phyloP scores from a whole-genome alignment of 2,113 vertebrate genomes.

The Rhabdomys dilectus region DNA sequence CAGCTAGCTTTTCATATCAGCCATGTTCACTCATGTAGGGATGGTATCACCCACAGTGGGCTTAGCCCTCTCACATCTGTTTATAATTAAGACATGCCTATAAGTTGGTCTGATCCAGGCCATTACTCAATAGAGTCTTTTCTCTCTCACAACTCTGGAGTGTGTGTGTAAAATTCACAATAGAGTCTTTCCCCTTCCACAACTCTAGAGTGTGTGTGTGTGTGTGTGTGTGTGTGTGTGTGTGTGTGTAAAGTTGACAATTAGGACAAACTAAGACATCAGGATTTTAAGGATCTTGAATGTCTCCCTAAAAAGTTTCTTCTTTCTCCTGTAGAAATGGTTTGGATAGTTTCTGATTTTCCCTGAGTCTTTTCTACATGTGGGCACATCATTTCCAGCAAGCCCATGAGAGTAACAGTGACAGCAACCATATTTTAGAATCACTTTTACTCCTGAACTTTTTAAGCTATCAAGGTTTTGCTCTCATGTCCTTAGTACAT shows the following conservation, averaged over 20 bases:
- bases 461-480: conserved; percentile 1
- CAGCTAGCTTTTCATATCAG: background rate
- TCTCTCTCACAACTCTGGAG: background rate
- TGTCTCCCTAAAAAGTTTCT: background rate
- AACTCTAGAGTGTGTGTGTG: background rate
- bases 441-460: background rate
- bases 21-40: no score
- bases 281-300: background rate
- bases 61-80: background rate
- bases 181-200: background rate
- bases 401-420: background rate
- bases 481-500: background rate
- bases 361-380: background rate
- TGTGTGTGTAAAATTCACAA: background rate
- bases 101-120: background rate
- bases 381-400: background rate
- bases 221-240: background rate
- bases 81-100: no score
- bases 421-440: background rate
- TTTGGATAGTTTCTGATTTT: background rate
- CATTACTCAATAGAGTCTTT: background rate
- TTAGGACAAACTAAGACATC: background rate
- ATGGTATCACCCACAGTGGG: background rate
- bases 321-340: background rate
- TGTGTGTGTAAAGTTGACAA: background rate